Conservation (phyloP, 1,140 invertebrate species). For the Drosophila tropicalis region DNA sequence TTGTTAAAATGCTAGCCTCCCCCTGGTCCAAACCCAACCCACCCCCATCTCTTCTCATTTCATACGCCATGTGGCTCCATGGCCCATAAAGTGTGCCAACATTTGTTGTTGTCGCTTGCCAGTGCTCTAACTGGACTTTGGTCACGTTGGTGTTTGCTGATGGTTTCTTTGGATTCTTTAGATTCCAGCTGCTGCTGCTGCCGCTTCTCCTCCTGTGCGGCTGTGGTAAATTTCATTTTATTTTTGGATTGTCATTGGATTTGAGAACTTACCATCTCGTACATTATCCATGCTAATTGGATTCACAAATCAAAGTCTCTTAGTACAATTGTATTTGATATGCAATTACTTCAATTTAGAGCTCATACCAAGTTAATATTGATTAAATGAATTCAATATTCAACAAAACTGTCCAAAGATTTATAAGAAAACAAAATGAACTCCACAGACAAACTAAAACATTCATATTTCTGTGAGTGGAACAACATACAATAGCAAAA, state of each 20-base stretch:
- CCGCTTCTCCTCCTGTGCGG: constrained; percentile 16
- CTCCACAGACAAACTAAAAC: too few species aligned
- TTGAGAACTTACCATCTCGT: constrained; percentile 41
- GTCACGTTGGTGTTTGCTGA: constrained; percentile 40
- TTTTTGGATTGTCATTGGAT: constrained; percentile 59
- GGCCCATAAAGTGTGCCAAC: constrained; percentile 72
- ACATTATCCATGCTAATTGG: constrained; percentile 75
- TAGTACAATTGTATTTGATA: constrained; percentile 40
- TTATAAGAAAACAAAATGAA: too few species aligned
- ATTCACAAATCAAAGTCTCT: constrained; percentile 51
- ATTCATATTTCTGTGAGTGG: too few species aligned
- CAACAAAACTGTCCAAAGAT: too few species aligned
- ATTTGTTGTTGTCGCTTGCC: constrained; percentile 30
- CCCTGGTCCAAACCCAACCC: neutral
- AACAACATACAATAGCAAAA: too few species aligned
- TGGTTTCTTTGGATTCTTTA: constrained; percentile 20
- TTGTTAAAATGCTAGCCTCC: constrained; percentile 71
- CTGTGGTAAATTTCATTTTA: constrained; percentile 67
- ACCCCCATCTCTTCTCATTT: constrained; percentile 42
- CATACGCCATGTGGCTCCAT: constrained; percentile 59
- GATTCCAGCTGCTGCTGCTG: constrained; percentile 12
- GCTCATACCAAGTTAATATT: neutral
- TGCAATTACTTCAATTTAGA: neutral
- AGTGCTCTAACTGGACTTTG: constrained; percentile 40
- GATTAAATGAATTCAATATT: neutral